Conservation (phyloP, 2,888 invertebrate species). For the Polydesmus complanatus region DNA sequence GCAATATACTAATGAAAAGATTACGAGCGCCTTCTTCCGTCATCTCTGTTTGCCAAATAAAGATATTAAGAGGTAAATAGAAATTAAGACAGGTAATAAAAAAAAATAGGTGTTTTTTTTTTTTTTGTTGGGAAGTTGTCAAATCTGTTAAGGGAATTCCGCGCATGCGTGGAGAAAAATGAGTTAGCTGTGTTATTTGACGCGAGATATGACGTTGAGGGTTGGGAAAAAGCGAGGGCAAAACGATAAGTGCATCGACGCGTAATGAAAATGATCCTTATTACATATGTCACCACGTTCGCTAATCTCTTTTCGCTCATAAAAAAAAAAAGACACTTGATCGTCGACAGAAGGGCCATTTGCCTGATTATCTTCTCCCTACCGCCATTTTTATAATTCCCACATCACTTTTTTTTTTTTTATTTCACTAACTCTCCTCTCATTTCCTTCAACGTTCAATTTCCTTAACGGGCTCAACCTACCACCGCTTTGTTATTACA, state of each 20-base stretch:
- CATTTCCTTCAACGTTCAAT: background rate
- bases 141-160: too few relatives aligned
- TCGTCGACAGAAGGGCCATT: background rate
- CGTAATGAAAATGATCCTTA: background rate
- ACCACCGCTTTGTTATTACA: background rate
- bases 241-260: background rate
- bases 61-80: too few relatives aligned
- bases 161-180: too few relatives aligned
- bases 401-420: background rate
- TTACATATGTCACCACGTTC: background rate
- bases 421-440: background rate
- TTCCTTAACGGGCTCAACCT: background rate
- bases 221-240: background rate
- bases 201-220: too few relatives aligned
- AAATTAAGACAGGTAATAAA: too few relatives aligned
- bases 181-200: too few relatives aligned
- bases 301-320: background rate
- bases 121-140: too few relatives aligned
- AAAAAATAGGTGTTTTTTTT: too few relatives aligned
- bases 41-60: too few relatives aligned
- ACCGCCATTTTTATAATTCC: background rate
- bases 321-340: background rate
- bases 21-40: too few relatives aligned
- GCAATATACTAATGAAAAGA: too few relatives aligned
- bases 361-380: background rate